Percentiles rank a stretch among this genome's conserved stretches.
Conservation (phyloP, 1,140 invertebrate species). For the Sinella curviseta region DNA sequence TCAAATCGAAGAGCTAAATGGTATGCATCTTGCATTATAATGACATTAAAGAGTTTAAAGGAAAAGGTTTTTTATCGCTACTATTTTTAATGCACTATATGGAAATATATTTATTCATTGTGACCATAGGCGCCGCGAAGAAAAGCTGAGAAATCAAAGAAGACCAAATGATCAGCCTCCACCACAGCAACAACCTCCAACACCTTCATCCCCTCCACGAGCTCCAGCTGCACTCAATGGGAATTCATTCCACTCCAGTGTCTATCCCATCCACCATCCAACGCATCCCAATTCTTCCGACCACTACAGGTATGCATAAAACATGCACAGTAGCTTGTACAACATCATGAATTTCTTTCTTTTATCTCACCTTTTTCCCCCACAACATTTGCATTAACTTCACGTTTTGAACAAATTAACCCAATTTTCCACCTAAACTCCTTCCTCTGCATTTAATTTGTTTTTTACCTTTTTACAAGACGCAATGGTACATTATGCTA, state of each 20-base stretch:
- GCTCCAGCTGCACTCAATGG: constrained; percentile 52
- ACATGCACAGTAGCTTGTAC: background rate
- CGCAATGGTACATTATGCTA: background rate
- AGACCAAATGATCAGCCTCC: constrained; percentile 56
- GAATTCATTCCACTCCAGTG: constrained; percentile 62
- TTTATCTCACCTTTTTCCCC: background rate
- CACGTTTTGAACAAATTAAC: constrained; percentile 8
- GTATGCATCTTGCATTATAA: constrained; percentile 53
- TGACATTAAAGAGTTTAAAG: background rate
- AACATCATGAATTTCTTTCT: background rate
- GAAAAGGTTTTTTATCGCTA: too few relatives aligned
- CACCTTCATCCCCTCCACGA: constrained; percentile 56
- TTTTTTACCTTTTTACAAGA: background rate
- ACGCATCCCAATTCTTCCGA: constrained; percentile 54
- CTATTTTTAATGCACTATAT: background rate
- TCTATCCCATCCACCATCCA: constrained; percentile 54
- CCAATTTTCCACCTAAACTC: background rate
- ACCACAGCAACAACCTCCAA: constrained; percentile 46
- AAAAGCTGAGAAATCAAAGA: constrained; percentile 89
- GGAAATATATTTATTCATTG: background rate
- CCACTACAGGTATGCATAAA: constrained; percentile 62
- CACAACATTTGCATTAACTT: background rate
- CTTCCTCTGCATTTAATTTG: background rate
- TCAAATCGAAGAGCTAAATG: constrained; percentile 97
- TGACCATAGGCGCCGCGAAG: constrained; percentile 74